phyloP scores from a whole-genome alignment of 2,113 vertebrate species.

The Aegypius monachus region DNA sequence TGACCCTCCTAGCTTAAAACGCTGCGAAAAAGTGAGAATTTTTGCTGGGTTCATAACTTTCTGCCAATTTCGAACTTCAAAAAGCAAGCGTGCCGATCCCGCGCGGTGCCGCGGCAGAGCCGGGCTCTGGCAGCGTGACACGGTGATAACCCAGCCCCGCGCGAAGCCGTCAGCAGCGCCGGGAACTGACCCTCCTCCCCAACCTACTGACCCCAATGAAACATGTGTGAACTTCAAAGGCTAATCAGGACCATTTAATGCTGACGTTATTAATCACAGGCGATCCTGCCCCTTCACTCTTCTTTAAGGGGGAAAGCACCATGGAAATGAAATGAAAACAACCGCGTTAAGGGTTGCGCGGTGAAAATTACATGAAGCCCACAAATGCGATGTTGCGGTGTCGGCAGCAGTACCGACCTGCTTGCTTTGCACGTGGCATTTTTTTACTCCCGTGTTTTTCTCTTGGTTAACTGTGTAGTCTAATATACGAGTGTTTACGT shows the following conservation, averaged over 20 bases:
- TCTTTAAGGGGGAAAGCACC: not conserved
- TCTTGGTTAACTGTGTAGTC: not conserved
- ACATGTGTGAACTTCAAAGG: conserved; percentile 54
- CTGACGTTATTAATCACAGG: conserved; percentile 37
- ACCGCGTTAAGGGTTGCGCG: accelerated
- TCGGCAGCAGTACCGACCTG: not conserved
- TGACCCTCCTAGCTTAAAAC: not conserved
- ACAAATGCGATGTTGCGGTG: accelerated
- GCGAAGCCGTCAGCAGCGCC: not conserved
- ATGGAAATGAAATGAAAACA: not conserved
- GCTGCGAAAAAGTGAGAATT: accelerated
- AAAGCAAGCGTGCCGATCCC: accelerated
- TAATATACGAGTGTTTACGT: conserved; percentile 6
- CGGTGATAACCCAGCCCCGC: not conserved
- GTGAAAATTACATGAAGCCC: not conserved
- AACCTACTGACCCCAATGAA: conserved; percentile 29
- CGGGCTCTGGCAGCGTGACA: not conserved
- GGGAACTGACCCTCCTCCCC: conserved; percentile 32
- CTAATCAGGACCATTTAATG: not conserved
- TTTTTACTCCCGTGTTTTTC: not conserved
- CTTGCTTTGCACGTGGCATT: not conserved
- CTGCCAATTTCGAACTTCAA: not conserved
- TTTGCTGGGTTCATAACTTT: accelerated
- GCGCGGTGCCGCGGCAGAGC: not conserved
- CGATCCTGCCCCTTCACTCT: not conserved